A percentile compares a stretch with the other conserved stretches of the same genome.
Evolutionary conservation across 1,140 invertebrate species (phyloP).

Genomic region (Melipona quadrifasciata): DNA sequence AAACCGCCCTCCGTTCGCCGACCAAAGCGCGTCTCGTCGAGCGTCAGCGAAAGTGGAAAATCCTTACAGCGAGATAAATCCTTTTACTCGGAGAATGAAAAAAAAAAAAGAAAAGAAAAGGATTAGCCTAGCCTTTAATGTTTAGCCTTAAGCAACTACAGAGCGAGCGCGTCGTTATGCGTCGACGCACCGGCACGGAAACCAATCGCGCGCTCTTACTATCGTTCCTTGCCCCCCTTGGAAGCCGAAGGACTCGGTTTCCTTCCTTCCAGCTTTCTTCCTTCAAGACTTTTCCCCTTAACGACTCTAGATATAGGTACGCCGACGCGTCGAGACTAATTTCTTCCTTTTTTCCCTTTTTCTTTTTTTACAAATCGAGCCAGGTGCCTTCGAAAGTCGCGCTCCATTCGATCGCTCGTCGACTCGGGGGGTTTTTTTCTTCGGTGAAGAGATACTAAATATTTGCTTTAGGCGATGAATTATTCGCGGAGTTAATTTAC

Average conservation of each 20-base stretch:
- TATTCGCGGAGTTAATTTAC: too few relatives aligned
- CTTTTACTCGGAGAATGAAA: constrained; percentile 61
- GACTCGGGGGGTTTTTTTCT: not conserved
- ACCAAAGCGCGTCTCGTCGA: not conserved
- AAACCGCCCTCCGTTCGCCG: constrained; percentile 4
- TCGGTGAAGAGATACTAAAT: not conserved
- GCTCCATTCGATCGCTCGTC: not conserved
- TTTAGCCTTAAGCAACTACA: constrained; percentile 65
- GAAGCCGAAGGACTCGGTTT: not conserved
- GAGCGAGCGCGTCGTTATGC: constrained; percentile 63
- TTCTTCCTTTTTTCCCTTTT: not conserved
- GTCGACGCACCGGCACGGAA: constrained; percentile 34
- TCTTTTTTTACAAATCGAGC: constrained; percentile 28
- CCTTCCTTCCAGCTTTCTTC: not conserved
- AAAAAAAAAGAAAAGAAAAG: constrained; percentile 27
- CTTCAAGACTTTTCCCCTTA: not conserved
- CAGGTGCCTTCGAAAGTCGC: constrained; percentile 9
- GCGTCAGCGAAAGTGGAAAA: constrained; percentile 17
- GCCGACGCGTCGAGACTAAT: constrained; percentile 35
- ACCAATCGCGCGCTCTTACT: constrained; percentile 20
- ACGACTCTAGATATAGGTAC: not conserved
- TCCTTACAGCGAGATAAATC: constrained; percentile 32
- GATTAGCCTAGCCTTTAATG: constrained; percentile 58
- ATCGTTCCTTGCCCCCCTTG: not conserved
- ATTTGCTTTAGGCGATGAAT: too few relatives aligned